phyloP scores from a whole-genome alignment of 37 sponge, comb jelly and placozoan species.

The Petrosia ficiformis region DNA sequence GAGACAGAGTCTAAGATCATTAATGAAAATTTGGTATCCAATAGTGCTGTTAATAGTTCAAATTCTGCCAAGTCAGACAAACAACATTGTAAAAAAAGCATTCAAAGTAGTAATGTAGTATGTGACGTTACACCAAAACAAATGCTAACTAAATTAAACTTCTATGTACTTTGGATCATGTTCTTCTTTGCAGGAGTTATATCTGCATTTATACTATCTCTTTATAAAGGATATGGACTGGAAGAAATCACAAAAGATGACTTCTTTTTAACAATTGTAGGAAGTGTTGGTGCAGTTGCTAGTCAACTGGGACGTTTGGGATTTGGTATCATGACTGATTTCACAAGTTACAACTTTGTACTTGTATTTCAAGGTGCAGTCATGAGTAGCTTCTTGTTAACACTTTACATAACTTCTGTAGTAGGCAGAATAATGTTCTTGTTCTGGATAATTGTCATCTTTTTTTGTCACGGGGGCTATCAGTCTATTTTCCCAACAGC shows the following conservation, averaged over 20 bases:
- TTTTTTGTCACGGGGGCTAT: conserved; percentile 88
- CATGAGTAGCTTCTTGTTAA: conserved; percentile 32
- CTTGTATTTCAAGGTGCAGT: conserved; percentile 42
- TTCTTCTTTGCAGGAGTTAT: conserved; percentile 54
- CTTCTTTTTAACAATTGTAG: conserved; percentile 61
- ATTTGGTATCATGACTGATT: conserved; percentile 73
- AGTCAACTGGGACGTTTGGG: conserved; percentile 61
- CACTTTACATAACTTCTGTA: conserved; percentile 24
- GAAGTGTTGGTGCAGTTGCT: conserved; percentile 42
- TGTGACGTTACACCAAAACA: too few species aligned
- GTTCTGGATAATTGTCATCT: conserved; percentile 76
- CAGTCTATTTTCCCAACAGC: conserved; percentile 67
- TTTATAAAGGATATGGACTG: conserved; percentile 69
- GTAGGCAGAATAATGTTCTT: conserved; percentile 43
- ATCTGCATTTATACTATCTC: conserved; percentile 37
- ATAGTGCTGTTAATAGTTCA: too few species aligned
- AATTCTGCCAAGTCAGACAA: too few species aligned
- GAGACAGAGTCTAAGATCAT: too few species aligned
- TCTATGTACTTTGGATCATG: conserved; percentile 79
- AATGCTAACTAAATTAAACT: conserved; percentile 45
- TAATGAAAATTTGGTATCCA: too few species aligned
- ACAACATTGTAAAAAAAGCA: too few species aligned
- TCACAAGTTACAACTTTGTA: conserved; percentile 51
- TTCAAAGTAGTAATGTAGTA: too few species aligned
- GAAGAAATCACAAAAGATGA: conserved; percentile 40